Evolutionary conservation across 2,888 invertebrate genomes (phyloP).

Genomic region (Drymonia ruficornis): DNA sequence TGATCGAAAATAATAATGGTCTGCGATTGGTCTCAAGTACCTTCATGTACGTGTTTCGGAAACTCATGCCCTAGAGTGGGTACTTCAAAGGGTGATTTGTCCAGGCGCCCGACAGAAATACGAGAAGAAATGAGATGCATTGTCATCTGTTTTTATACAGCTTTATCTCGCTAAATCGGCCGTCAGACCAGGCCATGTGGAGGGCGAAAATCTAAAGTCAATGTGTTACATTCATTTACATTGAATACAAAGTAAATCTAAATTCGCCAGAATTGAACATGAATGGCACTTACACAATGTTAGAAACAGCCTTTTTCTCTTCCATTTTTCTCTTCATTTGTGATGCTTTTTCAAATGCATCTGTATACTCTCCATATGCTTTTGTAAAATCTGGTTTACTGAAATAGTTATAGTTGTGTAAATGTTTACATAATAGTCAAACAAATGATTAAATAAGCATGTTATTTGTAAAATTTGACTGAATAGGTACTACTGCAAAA

Average conservation of each 20-base stretch:
- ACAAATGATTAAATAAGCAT: conserved; percentile 8
- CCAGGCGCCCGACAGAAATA: too few species aligned
- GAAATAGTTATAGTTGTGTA: conserved; percentile 22
- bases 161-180: not conserved
- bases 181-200: too few species aligned
- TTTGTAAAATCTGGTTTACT: conserved; percentile 58
- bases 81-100: too few species aligned
- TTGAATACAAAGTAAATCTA: not conserved
- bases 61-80: too few species aligned
- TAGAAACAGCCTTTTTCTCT: conserved; percentile 63
- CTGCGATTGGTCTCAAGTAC: too few species aligned
- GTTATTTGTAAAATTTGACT: not conserved
- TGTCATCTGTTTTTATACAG: not conserved
- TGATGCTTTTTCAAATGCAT: conserved; percentile 66
- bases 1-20: too few species aligned
- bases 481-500: too few species aligned
- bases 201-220: too few species aligned
- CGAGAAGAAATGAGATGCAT: too few species aligned
- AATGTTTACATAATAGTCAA: conserved; percentile 6
- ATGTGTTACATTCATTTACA: too few species aligned
- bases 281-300: conserved; percentile 64
- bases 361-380: conserved; percentile 63
- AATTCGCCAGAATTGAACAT: too few species aligned
- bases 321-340: conserved; percentile 68
- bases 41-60: too few species aligned